Evolutionary conservation across 2,888 invertebrate genomes (phyloP).

Genomic region (Cephalotes varians): DNA sequence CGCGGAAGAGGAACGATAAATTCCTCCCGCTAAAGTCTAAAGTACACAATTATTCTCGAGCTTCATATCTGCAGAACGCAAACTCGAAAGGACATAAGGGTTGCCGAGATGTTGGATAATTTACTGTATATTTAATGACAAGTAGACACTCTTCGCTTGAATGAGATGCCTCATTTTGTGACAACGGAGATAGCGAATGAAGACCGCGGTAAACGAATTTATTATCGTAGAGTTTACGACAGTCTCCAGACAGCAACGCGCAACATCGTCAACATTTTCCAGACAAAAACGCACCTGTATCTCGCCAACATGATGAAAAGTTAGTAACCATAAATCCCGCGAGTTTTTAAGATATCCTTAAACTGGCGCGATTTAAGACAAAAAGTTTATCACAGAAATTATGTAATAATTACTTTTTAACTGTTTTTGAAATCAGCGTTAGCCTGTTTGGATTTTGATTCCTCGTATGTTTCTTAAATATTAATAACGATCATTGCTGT

Average conservation of each 20-base stretch:
- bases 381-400: neutral
- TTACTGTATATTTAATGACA: slow-evolving; percentile 42
- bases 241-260: neutral
- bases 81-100: slow-evolving; percentile 51
- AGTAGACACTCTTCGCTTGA: slow-evolving; percentile 17
- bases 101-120: slow-evolving; percentile 39
- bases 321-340: neutral
- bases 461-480: neutral
- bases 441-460: neutral
- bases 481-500: neutral
- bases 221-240: slow-evolving; percentile 28
- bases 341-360: neutral
- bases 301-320: neutral
- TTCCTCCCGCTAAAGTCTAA: slow-evolving; percentile 1
- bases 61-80: slow-evolving; percentile 51
- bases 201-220: slow-evolving; percentile 33
- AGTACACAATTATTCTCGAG: slow-evolving; percentile 25
- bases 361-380: neutral
- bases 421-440: neutral
- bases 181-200: slow-evolving; percentile 40
- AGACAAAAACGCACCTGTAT: neutral
- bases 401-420: neutral
- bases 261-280: neutral
- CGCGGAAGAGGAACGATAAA: slow-evolving; percentile 15
- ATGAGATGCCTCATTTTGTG: slow-evolving; percentile 42